A percentile compares a stretch with the other conserved stretches of the same genome.
Conservation (phyloP, 2,888 invertebrate genomes). For the Leucania comma region DNA sequence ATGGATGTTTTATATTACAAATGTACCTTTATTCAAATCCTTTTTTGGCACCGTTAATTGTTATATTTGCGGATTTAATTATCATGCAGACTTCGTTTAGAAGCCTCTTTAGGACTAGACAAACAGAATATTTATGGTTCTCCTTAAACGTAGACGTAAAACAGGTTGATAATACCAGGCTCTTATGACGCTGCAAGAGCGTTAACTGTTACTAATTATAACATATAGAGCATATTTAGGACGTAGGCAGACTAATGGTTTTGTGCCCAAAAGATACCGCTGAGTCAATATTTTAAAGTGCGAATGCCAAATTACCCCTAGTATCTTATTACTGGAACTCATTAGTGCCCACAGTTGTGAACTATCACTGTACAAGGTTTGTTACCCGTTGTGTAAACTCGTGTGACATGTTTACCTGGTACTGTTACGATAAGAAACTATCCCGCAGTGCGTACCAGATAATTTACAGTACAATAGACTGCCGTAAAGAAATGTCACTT, state of each 20-base stretch:
- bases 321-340: constrained; percentile 13
- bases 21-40: constrained; percentile 51
- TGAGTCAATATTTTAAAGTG: constrained; percentile 4
- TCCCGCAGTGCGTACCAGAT: constrained; percentile 20
- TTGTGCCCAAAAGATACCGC: constrained; percentile 4
- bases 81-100: constrained; percentile 52
- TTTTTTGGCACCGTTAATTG: constrained; percentile 64
- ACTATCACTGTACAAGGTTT: constrained; percentile 22
- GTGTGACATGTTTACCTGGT: constrained; percentile 50
- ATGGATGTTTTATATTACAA: constrained; percentile 72
- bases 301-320: constrained; percentile 9
- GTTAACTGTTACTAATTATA: constrained; percentile 44
- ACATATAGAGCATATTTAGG: constrained; percentile 16
- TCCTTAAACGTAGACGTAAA: constrained; percentile 60
- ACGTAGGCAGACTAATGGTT: constrained; percentile 13
- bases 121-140: constrained; percentile 70
- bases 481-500: not conserved
- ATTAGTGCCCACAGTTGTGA: constrained; percentile 34
- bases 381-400: constrained; percentile 4
- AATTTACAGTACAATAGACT: not conserved
- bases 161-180: constrained; percentile 7
- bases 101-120: constrained; percentile 60
- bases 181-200: constrained; percentile 17
- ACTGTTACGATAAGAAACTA: constrained; percentile 46
- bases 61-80: constrained; percentile 63